Base-by-base conservation (phyloP, 2,113 vertebrate genomes). In the Epinephelus lanceolatus region DNA sequence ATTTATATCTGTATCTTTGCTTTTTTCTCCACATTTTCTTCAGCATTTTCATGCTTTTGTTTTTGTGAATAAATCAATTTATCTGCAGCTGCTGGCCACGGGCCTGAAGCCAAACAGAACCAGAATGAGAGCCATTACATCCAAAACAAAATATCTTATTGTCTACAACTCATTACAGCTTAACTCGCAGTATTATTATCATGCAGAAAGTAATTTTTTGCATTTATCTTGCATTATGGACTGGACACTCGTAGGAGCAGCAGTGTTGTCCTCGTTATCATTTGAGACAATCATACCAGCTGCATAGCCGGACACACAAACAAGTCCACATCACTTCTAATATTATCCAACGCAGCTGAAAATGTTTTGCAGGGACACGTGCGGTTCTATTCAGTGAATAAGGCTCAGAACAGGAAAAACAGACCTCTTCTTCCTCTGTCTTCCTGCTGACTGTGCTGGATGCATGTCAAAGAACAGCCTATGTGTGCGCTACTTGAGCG, bases 371-470 rank as follows among this genome's bases (percentile, higher is more conserved):
- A 21, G 69, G 47, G 37, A 53, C 59, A 71, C 9, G n/a, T 76
- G 74, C 67, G 19, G 15, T 61, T 78, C 73, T 45, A 69, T 66
- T 66, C 66, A 55, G 52, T 45, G 68, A 71, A 83, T 71, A 80
- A 75, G 17, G 40, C 51, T 61, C 74, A 68, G 61, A 86, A 70
- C 47, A 73, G 68, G 45, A 9, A 53, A 67, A 75, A 63, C 49
- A 74, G 59, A 51, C 70, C 27, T 27, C 27, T 60, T 76, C 47
- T 74, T 83, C 63, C 52, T 71, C 75, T 86, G 73, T 40, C 86
- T 45, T 55, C 62, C 71, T 89, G 90, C 84, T 89, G 85, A 88
- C 84, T 70, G 51, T 14, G 78, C 82, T 18, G 57, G 55, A 60
- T 70, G 33, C 71, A 63, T 75, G 71, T 76, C 78, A 88, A 30